Percentiles rank a stretch among this genome's conserved stretches.
Evolutionary conservation across 2,888 invertebrate species (phyloP).

Genomic region (Bimastos eiseni): DNA sequence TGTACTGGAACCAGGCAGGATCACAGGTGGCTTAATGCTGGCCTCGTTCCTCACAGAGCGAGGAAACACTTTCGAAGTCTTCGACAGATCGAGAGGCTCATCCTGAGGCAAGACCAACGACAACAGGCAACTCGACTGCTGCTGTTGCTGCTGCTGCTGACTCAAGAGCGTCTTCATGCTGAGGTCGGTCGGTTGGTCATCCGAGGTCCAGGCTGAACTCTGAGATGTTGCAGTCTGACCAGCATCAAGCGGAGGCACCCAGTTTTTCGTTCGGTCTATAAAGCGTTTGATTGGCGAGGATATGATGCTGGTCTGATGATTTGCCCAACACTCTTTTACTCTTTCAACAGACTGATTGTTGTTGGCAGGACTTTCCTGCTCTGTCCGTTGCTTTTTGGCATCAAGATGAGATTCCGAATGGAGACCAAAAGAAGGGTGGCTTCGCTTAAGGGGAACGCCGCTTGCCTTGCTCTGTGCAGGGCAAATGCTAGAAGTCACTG

Average conservation of each 20-base stretch:
- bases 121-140: not conserved
- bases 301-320: not conserved
- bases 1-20: not conserved
- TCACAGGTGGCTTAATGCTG: not conserved
- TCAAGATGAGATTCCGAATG: not conserved
- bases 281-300: slow-evolving; percentile 20
- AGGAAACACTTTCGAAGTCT: not conserved
- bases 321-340: too few relatives aligned
- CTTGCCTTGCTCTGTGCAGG: not conserved
- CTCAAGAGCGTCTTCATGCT: slow-evolving; percentile 51
- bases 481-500: not conserved
- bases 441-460: not conserved
- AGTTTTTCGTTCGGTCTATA: slow-evolving; percentile 9
- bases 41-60: not conserved
- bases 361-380: not conserved
- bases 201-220: slow-evolving; percentile 61
- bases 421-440: not conserved
- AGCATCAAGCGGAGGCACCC: not conserved
- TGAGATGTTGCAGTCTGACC: not conserved
- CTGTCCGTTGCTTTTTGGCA: not conserved
- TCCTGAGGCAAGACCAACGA: not conserved
- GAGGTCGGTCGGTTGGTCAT: slow-evolving; percentile 48
- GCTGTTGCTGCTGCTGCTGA: not conserved
- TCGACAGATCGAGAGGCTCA: slow-evolving; percentile 28
- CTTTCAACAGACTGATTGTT: not conserved